Percentiles rank a stretch among this genome's conserved stretches.
phyloP scores from a whole-genome alignment of 2,113 vertebrate species.

The Leptosomus discolor region DNA sequence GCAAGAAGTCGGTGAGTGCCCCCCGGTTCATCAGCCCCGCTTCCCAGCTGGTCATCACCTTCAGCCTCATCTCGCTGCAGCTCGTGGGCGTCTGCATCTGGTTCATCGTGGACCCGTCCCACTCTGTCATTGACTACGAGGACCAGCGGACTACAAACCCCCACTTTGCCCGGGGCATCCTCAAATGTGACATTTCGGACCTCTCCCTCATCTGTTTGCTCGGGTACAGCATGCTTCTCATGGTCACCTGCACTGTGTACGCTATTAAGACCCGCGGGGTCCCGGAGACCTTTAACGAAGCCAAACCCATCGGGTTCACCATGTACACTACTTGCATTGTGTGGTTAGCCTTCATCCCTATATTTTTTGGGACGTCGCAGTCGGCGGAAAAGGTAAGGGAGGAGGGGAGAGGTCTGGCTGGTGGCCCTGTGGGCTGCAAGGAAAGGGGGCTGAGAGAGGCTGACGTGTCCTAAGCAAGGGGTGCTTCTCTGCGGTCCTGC shows the following conservation, averaged over 20 bases:
- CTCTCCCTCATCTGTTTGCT: constrained; percentile 96
- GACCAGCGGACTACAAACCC: constrained; percentile 94
- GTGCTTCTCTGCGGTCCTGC: accelerated
- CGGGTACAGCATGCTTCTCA: constrained; percentile 96
- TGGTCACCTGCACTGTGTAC: constrained; percentile 97
- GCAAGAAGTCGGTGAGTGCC: constrained; percentile 91
- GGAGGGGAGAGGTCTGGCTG: neutral
- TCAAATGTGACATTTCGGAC: constrained; percentile 93
- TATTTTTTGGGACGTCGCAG: constrained; percentile 96
- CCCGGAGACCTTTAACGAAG: constrained; percentile 96
- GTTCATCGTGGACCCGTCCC: constrained; percentile 93
- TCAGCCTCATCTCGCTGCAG: constrained; percentile 94
- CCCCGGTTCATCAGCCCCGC: constrained; percentile 93
- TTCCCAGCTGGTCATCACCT: constrained; percentile 93
- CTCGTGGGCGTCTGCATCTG: constrained; percentile 93
- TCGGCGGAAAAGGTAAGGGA: constrained; percentile 83
- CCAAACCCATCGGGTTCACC: constrained; percentile 97
- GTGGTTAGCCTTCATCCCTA: constrained; percentile 97
- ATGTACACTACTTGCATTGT: constrained; percentile 99
- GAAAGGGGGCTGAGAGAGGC: neutral
- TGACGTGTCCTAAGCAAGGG: neutral
- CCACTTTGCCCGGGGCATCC: constrained; percentile 83
- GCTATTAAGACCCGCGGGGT: constrained; percentile 96
- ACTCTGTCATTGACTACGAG: constrained; percentile 93
- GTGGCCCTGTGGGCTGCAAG: neutral